phyloP scores from a whole-genome alignment of 1,140 invertebrate genomes.

The Drosophila orena region DNA sequence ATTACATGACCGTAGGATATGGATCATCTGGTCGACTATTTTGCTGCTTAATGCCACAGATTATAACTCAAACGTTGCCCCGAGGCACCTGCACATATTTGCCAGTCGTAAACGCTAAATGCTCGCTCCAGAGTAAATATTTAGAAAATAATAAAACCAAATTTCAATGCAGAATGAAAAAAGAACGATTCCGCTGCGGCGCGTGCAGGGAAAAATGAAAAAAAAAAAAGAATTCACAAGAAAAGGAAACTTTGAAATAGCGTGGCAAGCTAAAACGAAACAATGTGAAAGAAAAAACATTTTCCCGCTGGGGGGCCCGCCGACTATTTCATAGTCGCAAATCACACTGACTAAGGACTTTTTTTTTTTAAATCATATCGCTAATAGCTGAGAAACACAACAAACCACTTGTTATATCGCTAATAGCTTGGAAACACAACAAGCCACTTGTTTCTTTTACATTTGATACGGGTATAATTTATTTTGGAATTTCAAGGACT shows the following conservation, averaged over 20 bases:
- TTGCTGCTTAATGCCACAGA: constrained; percentile 1
- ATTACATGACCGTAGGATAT: constrained; percentile 3
- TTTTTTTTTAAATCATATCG: constrained; percentile 6
- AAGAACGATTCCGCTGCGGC: constrained; percentile 14
- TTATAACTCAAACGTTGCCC: constrained; percentile 6
- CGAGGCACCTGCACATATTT: background rate
- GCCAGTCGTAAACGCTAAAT: constrained; percentile 69
- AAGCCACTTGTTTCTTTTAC: background rate
- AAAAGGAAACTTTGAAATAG: constrained; percentile 4
- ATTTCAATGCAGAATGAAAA: constrained; percentile 55
- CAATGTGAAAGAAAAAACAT: background rate
- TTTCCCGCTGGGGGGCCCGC: background rate
- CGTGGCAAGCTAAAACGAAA: constrained; percentile 11
- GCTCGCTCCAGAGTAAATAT: constrained; percentile 64
- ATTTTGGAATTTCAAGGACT: background rate
- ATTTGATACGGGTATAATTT: background rate
- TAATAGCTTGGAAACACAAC: constrained; percentile 3
- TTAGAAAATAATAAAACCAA: constrained; percentile 76
- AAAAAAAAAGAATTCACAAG: background rate
- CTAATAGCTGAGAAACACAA: constrained; percentile 1
- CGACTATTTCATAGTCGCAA: background rate
- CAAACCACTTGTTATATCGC: background rate
- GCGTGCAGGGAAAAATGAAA: constrained; percentile 29
- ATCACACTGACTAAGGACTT: constrained; percentile 13
- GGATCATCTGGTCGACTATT: constrained; percentile 5